Evolutionary conservation across 2,113 vertebrate genomes (phyloP), one percentile per base, ranked within the genome.

Genomic region (Urocynchramus pylzowi): DNA sequence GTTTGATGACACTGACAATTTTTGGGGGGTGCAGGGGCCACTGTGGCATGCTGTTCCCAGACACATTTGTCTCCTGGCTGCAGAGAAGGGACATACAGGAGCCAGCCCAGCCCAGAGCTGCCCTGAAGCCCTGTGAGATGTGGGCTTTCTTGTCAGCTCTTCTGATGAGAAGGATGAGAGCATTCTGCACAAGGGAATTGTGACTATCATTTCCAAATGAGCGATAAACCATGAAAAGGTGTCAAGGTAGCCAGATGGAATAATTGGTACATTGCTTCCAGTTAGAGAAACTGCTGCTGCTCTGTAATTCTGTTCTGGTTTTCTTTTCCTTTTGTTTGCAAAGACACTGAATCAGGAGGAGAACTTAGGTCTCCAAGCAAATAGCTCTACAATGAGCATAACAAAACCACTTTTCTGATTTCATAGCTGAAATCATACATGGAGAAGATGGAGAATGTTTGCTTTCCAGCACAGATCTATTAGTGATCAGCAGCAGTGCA

Each of bases 211-310:
- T 85, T 93, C 75, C 61, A 94, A 85, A 87, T 10, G 35, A 84
- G 75, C 74, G 65, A 68, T 67, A 86, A 93, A 87, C 57, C 64
- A 85, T 23, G 45, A 79, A 82, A 91, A 63, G 64, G 90, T 84
- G 76, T 89, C 87, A 73, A 2, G 2, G 4, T 9, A 83, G 73
- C 85, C 88, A 91, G 77, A 95, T 93, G 70, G 78, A 95, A 89
- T 61, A 75, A 73, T 85, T 78, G 69, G 26, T 78, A 73, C 8
- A 20, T 79, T 73, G 87, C 70, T 96, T 79, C 63, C 89, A 89
- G 84, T 95, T 91, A 93, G 87, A 84, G 84, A 69, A 95, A 82
- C 57, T 42, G 45, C 57, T 93, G 84, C 77, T 91, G 49, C 69
- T 91, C 41, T 69, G 16, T 37, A 75, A 89, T 71, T 84, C 57